A percentile compares a stretch with the other conserved stretches of the same genome.
These are phyloP conservation scores for Sternotherus odoratus DNA, from an alignment of 2,797 vertebrate species.

Conservation along the genomic window DNA sequence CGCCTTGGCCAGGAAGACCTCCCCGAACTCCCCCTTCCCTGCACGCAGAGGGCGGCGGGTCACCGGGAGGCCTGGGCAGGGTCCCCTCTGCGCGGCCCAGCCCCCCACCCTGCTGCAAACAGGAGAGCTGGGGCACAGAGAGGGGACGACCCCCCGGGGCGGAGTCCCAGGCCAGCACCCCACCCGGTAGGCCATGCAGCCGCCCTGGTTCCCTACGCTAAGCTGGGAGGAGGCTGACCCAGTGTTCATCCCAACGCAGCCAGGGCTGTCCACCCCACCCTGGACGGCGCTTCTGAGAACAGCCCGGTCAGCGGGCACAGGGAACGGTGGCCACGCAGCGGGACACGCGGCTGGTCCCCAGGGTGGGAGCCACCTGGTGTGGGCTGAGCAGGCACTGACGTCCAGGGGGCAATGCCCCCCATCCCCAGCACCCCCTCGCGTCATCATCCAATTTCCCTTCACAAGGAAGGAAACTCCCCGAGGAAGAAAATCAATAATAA, in stretches of 20 bases:
- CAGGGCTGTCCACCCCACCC: neutral
- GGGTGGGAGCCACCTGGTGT: too few relatives aligned
- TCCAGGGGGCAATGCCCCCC: too few relatives aligned
- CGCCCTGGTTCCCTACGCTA: neutral
- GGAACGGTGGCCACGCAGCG: too few relatives aligned
- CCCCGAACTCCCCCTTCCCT: slow-evolving; percentile 97
- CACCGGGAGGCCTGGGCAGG: neutral
- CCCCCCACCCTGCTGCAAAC: neutral
- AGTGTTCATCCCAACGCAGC: neutral
- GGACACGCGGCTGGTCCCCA: too few relatives aligned
- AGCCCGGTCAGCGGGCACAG: too few relatives aligned
- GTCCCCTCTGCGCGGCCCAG: too few relatives aligned
- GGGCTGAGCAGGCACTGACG: too few relatives aligned
- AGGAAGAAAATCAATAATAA: neutral
- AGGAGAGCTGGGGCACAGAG: neutral
- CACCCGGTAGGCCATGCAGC: too few relatives aligned
- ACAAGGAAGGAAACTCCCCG: neutral
- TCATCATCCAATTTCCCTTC: neutral
- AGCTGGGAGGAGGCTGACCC: neutral
- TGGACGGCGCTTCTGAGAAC: too few relatives aligned
- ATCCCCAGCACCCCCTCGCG: too few relatives aligned
- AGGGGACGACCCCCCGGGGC: neutral
- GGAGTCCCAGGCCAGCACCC: too few relatives aligned
- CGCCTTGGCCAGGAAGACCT: slow-evolving; percentile 96
- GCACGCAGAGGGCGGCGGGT: neutral